Evolutionary conservation across 2,888 invertebrate species (phyloP), one percentile per base, ranked within the genome.

Genomic region (Brachypalpus laphriformis): DNA sequence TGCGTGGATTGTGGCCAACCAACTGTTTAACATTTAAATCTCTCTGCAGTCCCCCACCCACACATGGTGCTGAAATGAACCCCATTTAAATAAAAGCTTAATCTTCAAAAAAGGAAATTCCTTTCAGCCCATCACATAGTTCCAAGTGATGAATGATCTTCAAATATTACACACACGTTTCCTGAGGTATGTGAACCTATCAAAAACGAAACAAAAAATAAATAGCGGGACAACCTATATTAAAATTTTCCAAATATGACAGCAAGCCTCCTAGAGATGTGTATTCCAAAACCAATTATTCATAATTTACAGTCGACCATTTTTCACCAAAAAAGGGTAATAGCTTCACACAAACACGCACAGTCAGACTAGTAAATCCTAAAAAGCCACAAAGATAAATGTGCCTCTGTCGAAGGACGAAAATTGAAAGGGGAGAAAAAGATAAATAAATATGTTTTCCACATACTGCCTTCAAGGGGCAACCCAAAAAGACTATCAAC

Each of bases 291-390:
- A 66, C 63, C 85, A 75, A 85, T 85, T 85, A 75, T 71, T 85
- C 85, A 85, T 75, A 85, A 80, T 85, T 85, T 85, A 85, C 57
- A 75, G 80, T 65, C 63, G 80, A 65, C 75, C 56, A 85, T 85
- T 85, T 75, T 59, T 75, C 56, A 72, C 20, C 47, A 47, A 75
- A 47, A 75, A 85, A 80, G 59, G 70, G 45, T 70, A 78, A 72
- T 83, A 78, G 51, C 77, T 78, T 83, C 78, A 72, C 82, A 59
- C 71, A 78, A 56, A 51, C 51, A 25, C 47, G 37, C 34, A 25
- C 28, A 14, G 16, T 11, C 3, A 40, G 57, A 59, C 51, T 71
- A 31, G 61, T 28, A 75, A 68, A 81, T 63, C 74, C 68, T 14
- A 8, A 54, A 57, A 75, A 71, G 65, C 61, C 49, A 59, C 63